Evolutionary conservation across 2,888 invertebrate genomes (phyloP).

Genomic region (Lasius platythorax): DNA sequence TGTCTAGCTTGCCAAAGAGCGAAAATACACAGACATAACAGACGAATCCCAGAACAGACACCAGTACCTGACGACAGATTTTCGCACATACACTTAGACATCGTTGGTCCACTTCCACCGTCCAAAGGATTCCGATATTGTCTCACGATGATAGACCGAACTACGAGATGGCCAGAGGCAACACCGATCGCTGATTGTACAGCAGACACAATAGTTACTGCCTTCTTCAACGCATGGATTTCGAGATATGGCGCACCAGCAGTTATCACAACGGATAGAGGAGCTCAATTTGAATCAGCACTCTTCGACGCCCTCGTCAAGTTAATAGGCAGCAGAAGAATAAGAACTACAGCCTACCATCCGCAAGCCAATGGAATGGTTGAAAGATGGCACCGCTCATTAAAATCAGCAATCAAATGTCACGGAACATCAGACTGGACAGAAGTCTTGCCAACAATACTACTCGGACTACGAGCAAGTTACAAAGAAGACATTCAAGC

Average conservation of each 20-base stretch:
- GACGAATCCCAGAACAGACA: background rate
- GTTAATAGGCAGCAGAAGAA: slow-evolving; percentile 56
- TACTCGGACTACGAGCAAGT: slow-evolving; percentile 45
- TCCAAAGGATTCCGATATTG: background rate
- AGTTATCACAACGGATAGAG: slow-evolving; percentile 77
- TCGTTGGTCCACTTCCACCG: slow-evolving; percentile 7
- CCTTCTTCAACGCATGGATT: slow-evolving; percentile 63
- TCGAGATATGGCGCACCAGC: slow-evolving; percentile 63
- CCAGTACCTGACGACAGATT: slow-evolving; percentile 5
- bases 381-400: too few relatives aligned
- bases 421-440: too few relatives aligned
- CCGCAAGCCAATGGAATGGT: too few relatives aligned
- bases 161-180: background rate
- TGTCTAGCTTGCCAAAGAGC: slow-evolving; percentile 11
- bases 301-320: slow-evolving; percentile 74
- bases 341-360: too few relatives aligned
- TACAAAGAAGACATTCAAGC: slow-evolving; percentile 65
- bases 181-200: background rate
- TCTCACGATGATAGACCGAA: background rate
- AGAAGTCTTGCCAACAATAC: too few relatives aligned
- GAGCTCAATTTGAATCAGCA: slow-evolving; percentile 81
- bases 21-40: slow-evolving; percentile 1
- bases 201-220: background rate
- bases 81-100: slow-evolving; percentile 8
- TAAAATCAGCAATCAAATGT: too few relatives aligned